Conservation (phyloP, 2,888 invertebrate species). For the Cheilosia vulpina region DNA sequence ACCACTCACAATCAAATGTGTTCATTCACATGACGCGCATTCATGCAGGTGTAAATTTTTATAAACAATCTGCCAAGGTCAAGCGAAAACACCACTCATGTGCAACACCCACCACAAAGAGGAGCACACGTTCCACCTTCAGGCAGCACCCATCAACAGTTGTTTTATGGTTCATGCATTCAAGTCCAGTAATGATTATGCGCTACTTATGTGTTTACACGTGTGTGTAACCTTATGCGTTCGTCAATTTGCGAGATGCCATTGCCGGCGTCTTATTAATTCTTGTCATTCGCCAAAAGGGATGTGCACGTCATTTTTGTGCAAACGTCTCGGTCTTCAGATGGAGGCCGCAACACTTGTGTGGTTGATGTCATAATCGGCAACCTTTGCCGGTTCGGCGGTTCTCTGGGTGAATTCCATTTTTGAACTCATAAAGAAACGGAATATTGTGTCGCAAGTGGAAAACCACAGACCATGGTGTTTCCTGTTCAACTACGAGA, state of each 20-base stretch:
- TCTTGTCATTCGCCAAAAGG: slow-evolving; percentile 45
- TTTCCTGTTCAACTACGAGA: slow-evolving; percentile 36
- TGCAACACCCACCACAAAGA: background rate
- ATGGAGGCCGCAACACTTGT: slow-evolving; percentile 11
- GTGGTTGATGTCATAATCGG: slow-evolving; percentile 54
- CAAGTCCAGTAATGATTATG: slow-evolving; percentile 37
- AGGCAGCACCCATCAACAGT: slow-evolving; percentile 1
- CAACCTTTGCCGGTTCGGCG: slow-evolving; percentile 66
- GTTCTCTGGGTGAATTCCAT: slow-evolving; percentile 57
- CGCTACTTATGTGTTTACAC: slow-evolving; percentile 9
- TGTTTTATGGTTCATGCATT: slow-evolving; percentile 39
- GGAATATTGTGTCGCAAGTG: slow-evolving; percentile 53
- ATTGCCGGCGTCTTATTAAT: slow-evolving; percentile 21
- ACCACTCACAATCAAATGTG: too few species aligned
- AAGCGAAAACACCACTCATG: too few species aligned
- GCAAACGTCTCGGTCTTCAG: slow-evolving; percentile 1
- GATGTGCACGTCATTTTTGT: slow-evolving; percentile 50
- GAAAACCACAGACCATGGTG: slow-evolving; percentile 64
- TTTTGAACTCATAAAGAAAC: slow-evolving; percentile 47
- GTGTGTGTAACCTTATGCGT: slow-evolving; percentile 7
- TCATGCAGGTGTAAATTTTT: too few species aligned
- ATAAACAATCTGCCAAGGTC: too few species aligned
- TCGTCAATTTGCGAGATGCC: background rate
- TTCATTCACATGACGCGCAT: too few species aligned
- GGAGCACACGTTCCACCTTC: too few species aligned